These are phyloP conservation scores for Trichomycterus rosablanca DNA, from an alignment of 2,113 vertebrate genomes.

Conservation along the genomic window DNA sequence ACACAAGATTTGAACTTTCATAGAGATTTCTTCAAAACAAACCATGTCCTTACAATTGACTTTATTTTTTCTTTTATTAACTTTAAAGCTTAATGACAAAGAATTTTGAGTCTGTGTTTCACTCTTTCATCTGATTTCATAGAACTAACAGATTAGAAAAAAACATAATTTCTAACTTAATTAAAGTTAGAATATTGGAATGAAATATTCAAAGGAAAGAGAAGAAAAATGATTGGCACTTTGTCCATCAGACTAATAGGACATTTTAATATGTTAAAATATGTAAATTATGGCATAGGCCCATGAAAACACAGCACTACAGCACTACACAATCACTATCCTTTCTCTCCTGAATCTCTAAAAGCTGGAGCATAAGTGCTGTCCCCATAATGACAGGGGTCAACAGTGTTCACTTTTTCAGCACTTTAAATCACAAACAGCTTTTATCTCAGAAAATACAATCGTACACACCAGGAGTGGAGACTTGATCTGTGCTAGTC, in stretches of 20 bases:
- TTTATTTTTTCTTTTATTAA: no score
- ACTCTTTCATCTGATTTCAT: not conserved
- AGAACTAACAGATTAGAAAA: no score
- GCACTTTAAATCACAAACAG: conserved; percentile 8
- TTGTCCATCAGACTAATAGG: not conserved
- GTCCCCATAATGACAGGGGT: not conserved
- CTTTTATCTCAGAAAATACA: conserved; percentile 14
- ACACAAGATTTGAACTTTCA: no score
- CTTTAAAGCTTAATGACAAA: not conserved
- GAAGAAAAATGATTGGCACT: not conserved
- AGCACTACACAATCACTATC: not conserved
- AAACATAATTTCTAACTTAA: not conserved
- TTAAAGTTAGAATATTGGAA: not conserved
- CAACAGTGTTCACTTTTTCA: not conserved
- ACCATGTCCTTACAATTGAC: no score
- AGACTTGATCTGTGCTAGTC: not conserved
- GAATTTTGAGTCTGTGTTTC: not conserved
- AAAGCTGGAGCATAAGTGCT: not conserved
- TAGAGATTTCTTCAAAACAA: no score
- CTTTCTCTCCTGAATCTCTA: not conserved
- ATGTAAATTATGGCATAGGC: not conserved
- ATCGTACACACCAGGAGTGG: not conserved
- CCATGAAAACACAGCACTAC: not conserved
- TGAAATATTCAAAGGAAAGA: not conserved
- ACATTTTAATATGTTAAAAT: conserved; percentile 2